A percentile compares a stretch with the other conserved stretches of the same genome.
These are phyloP conservation scores for Eulemur macaco DNA, from an alignment of 2,113 vertebrate species.

Conservation along the genomic window DNA sequence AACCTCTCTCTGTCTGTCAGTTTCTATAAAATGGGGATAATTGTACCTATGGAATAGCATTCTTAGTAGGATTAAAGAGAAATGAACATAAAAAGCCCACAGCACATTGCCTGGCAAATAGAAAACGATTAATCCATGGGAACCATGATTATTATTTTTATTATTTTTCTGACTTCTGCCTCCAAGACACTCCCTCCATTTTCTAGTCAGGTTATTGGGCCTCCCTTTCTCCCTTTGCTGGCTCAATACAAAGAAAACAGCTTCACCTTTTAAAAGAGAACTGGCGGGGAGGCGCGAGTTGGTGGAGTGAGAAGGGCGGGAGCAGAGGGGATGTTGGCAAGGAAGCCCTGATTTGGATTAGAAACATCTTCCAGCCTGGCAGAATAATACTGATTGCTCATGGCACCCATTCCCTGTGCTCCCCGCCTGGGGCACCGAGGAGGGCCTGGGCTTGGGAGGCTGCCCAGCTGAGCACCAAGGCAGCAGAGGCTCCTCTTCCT, in stretches of 20 bases:
- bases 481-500: constrained; percentile 71
- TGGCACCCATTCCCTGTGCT: not conserved
- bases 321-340: constrained; percentile 78
- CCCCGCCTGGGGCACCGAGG: not conserved
- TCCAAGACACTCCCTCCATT: not conserved
- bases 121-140: not conserved
- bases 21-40: not conserved
- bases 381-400: not conserved
- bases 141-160: not conserved
- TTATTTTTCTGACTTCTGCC: not conserved
- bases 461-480: constrained; percentile 84
- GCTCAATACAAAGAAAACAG: not conserved
- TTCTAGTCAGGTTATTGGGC: not conserved
- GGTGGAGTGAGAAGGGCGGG: constrained; percentile 29
- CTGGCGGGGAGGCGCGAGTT: not conserved
- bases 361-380: constrained; percentile 31
- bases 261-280: not conserved
- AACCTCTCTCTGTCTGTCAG: not conserved
- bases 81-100: not conserved
- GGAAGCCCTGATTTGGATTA: constrained; percentile 72
- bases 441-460: constrained; percentile 81
- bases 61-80: not conserved
- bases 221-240: not conserved
- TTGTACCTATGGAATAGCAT: not conserved
- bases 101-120: not conserved